These are phyloP conservation scores for Pomatorhinus ruficollis DNA, from an alignment of 2,113 vertebrate genomes.

Conservation along the genomic window DNA sequence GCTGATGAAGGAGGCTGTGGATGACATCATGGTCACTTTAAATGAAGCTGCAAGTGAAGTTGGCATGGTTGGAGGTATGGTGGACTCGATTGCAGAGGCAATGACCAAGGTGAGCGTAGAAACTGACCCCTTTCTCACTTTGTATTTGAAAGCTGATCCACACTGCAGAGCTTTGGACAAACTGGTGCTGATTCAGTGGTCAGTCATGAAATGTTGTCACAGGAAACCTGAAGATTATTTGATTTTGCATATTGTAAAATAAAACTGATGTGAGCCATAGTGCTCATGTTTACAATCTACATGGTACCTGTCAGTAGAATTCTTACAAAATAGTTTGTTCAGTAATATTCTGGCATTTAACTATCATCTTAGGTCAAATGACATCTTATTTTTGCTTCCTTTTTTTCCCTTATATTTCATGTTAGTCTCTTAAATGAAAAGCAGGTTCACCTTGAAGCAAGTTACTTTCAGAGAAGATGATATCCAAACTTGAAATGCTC, in stretches of 20 bases:
- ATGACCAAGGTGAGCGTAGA: slow-evolving; percentile 87
- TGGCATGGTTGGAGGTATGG: slow-evolving; percentile 97
- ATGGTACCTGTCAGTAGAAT: background rate
- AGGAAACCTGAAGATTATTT: background rate
- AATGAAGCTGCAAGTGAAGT: slow-evolving; percentile 97
- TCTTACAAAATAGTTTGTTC: background rate
- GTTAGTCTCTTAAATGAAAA: background rate
- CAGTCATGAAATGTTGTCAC: fast-evolving
- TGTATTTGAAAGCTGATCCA: background rate
- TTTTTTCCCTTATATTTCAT: background rate
- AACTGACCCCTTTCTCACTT: fast-evolving
- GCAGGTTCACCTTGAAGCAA: background rate
- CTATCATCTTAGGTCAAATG: background rate
- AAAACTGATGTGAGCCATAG: background rate
- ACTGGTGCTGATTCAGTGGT: background rate
- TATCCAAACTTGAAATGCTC: background rate
- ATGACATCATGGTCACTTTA: slow-evolving; percentile 96
- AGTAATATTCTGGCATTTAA: background rate
- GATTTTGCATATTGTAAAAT: background rate
- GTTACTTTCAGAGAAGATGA: background rate
- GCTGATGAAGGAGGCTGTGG: slow-evolving; percentile 97
- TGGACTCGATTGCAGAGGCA: slow-evolving; percentile 92
- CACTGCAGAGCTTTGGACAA: background rate
- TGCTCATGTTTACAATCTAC: fast-evolving
- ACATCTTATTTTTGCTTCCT: background rate